phyloP scores from a whole-genome alignment of 2,113 vertebrate genomes.

The Spea multiplicata region DNA sequence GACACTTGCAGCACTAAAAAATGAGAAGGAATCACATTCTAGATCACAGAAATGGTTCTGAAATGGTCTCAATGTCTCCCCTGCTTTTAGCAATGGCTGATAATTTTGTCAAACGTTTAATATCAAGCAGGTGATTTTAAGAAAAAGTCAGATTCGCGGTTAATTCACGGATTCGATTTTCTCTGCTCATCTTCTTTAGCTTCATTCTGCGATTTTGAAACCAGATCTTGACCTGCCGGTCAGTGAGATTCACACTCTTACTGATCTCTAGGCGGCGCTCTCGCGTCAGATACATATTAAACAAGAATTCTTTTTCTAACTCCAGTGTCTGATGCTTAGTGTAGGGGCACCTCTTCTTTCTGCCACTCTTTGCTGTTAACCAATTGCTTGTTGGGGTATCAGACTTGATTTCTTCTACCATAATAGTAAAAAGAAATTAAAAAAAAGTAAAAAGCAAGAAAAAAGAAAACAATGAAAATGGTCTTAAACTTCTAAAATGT shows the following conservation, averaged over 20 bases:
- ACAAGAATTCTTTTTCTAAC: conserved; percentile 99
- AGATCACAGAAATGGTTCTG: conserved; percentile 70
- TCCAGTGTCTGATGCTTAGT: conserved; percentile 99
- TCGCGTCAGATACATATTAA: conserved; percentile 99
- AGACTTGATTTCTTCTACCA: conserved; percentile 88
- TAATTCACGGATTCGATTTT: conserved; percentile 98
- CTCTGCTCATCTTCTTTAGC: conserved; percentile 99
- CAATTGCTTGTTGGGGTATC: conserved; percentile 93
- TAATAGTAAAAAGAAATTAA: conserved; percentile 69
- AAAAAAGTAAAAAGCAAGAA: conserved; percentile 55
- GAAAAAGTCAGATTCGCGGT: conserved; percentile 98
- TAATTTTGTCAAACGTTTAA: conserved; percentile 58
- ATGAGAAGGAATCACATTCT: conserved; percentile 84
- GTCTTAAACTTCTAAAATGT: neutral
- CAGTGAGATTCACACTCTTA: conserved; percentile 98
- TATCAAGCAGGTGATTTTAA: conserved; percentile 71
- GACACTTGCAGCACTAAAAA: conserved; percentile 79
- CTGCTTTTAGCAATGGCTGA: conserved; percentile 66
- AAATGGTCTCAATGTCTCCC: conserved; percentile 61
- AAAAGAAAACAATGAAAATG: neutral
- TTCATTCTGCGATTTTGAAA: conserved; percentile 99
- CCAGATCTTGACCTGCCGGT: conserved; percentile 99
- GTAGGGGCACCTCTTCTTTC: conserved; percentile 98
- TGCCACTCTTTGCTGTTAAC: conserved; percentile 96
- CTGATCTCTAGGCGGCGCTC: conserved; percentile 99